Percentiles rank a stretch among this genome's conserved stretches.
Conservation (phyloP, 64 coral and sea anemone species). For the Stichodactyla helianthus region DNA sequence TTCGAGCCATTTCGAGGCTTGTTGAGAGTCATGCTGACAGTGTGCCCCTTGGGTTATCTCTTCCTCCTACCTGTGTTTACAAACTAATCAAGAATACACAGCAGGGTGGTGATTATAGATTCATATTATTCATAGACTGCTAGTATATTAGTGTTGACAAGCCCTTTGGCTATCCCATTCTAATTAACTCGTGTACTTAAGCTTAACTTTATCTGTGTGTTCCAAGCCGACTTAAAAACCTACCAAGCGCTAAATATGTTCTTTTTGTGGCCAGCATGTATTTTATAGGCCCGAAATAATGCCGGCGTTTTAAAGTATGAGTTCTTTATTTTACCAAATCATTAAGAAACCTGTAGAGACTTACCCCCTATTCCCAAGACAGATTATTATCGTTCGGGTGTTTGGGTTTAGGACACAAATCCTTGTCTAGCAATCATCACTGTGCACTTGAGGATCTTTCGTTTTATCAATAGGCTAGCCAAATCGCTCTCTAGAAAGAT, state of each 20-base stretch:
- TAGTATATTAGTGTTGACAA: slow-evolving; percentile 66
- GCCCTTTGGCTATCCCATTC: slow-evolving; percentile 39
- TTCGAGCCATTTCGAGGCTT: slow-evolving; percentile 21
- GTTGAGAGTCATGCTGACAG: slow-evolving; percentile 7
- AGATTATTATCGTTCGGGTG: neutral
- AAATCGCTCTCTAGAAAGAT: slow-evolving; percentile 8
- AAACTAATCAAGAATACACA: slow-evolving; percentile 91
- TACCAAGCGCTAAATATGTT: slow-evolving; percentile 32
- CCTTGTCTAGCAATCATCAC: neutral
- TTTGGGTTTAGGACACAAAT: slow-evolving; percentile 2
- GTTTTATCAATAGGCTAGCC: neutral
- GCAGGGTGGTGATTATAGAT: slow-evolving; percentile 80
- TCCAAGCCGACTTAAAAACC: slow-evolving; percentile 13
- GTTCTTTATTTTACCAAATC: slow-evolving; percentile 19
- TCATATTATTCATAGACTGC: slow-evolving; percentile 84
- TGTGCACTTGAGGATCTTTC: neutral
- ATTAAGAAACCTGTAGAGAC: slow-evolving; percentile 2
- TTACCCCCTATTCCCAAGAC: neutral
- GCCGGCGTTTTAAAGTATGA: neutral
- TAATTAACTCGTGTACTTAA: slow-evolving; percentile 72
- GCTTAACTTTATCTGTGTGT: slow-evolving; percentile 39
- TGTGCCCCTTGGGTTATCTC: slow-evolving; percentile 4
- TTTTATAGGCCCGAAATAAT: slow-evolving; percentile 6
- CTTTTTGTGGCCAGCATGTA: slow-evolving; percentile 10
- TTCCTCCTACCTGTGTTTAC: slow-evolving; percentile 78